Evolutionary conservation across 2,113 vertebrate species (phyloP).

Genomic region (Halichoerus grypus): DNA sequence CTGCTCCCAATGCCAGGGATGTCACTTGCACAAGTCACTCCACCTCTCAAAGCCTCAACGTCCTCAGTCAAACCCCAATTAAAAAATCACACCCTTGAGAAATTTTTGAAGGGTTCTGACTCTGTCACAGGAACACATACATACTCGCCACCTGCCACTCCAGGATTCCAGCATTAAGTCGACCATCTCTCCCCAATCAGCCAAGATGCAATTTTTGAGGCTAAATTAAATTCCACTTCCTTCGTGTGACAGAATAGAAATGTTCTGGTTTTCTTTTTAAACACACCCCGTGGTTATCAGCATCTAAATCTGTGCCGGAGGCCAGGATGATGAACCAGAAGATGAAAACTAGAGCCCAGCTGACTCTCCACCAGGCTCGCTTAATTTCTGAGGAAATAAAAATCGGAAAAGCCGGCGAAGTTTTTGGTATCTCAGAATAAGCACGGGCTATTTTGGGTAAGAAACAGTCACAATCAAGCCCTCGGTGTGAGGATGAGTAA

Average conservation of each 20-base stretch:
- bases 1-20: background rate
- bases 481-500: conserved; percentile 34
- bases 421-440: background rate
- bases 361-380: background rate
- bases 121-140: background rate
- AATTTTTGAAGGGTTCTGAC: background rate
- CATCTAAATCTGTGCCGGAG: background rate
- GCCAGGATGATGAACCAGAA: background rate
- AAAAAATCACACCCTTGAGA: background rate
- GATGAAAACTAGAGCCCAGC: background rate
- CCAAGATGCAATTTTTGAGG: background rate
- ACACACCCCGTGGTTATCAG: background rate
- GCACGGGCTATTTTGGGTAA: background rate
- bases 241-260: conserved; percentile 6
- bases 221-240: conserved; percentile 13
- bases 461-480: conserved; percentile 5
- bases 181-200: background rate
- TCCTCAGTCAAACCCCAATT: conserved; percentile 12
- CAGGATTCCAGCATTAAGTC: background rate
- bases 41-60: background rate
- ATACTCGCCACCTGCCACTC: background rate
- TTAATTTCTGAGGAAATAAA: background rate
- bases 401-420: background rate
- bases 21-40: background rate
- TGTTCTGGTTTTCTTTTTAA: background rate